Base-by-base conservation (phyloP, 2,113 vertebrate species). In the Larimichthys polyactis region DNA sequence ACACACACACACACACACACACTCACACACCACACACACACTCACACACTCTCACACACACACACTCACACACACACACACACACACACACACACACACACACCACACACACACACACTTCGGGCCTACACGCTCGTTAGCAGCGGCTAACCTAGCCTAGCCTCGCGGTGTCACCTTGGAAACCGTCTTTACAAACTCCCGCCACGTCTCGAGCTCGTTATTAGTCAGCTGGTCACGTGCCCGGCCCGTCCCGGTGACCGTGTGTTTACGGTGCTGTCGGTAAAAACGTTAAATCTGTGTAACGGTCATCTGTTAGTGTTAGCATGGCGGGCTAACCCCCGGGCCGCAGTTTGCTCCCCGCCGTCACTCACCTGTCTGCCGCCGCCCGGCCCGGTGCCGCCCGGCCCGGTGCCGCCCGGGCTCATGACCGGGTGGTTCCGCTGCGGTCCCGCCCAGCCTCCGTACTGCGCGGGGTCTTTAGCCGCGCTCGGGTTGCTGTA, bases 361-460 rank as follows among this genome's bases (percentile, higher is more conserved):
- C 32, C 0, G 40, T 27, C 22, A 69, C 84, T 96, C 95, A 97
- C 97, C 96, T 97, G 97, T 92, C 97, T 93, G 92, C 92, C 91
- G 92, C 94, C 81, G 90, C 93, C 91, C 94, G 96, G 96, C 32
- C 95, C 96, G 84, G 92, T 95, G 92, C 94, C 81, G 90, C 93
- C 91, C 94, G 96, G 96, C 32, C 95, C 96, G 84, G 92, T 96
- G 93, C 85, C 96, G 11, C 96, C 97, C 8, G 96, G 96, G 82
- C 96, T 97, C 95, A 97, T 95, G 40, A 94, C 91, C 22, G 96
- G 96, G 85, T 96, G 97, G 81, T 75, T 96, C 81, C 96, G 95
- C 90, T 97, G 96, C 93, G 96, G 97, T 85, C 94, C 93, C 79
- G 92, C 96, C 97, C 97, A 97, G 93, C 95, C 36, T 1, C 96